These are phyloP conservation scores for Poecilia picta DNA, from an alignment of 2,797 vertebrate genomes.

Conservation along the genomic window DNA sequence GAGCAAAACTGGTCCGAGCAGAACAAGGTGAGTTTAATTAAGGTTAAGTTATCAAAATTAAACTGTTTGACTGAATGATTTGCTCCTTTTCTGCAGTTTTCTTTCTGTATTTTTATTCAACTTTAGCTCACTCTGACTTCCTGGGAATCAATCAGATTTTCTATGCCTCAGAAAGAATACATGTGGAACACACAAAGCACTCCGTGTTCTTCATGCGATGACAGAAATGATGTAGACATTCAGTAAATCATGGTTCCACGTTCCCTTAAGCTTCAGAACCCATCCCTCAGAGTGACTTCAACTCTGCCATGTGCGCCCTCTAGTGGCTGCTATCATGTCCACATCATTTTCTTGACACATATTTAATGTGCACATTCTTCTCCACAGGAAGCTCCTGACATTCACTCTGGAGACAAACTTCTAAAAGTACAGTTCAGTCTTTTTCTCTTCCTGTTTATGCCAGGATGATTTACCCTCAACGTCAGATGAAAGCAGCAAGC, in stretches of 20 bases:
- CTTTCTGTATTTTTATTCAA: not conserved
- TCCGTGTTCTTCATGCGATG: not conserved
- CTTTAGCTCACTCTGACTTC: not conserved
- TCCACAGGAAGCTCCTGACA: not conserved
- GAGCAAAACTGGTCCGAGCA: not conserved
- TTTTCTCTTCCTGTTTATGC: constrained; percentile 3
- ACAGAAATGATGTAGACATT: not conserved
- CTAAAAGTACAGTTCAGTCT: not conserved
- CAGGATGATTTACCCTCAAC: constrained; percentile 7
- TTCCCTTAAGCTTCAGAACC: not conserved
- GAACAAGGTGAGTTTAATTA: not conserved
- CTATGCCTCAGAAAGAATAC: not conserved
- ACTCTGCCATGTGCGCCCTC: not conserved
- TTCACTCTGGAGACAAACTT: not conserved
- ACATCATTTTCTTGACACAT: not conserved
- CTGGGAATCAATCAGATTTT: not conserved
- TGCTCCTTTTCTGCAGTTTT: not conserved
- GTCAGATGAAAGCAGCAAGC: constrained; percentile 23
- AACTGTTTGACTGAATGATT: not conserved
- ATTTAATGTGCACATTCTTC: not conserved
- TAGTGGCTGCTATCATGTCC: not conserved
- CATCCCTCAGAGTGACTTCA: not conserved
- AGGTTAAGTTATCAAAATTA: not conserved
- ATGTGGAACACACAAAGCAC: not conserved
- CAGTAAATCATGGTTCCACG: not conserved